phyloP scores from a whole-genome alignment of 2,888 invertebrate genomes.

The Phytoseiulus persimilis region DNA sequence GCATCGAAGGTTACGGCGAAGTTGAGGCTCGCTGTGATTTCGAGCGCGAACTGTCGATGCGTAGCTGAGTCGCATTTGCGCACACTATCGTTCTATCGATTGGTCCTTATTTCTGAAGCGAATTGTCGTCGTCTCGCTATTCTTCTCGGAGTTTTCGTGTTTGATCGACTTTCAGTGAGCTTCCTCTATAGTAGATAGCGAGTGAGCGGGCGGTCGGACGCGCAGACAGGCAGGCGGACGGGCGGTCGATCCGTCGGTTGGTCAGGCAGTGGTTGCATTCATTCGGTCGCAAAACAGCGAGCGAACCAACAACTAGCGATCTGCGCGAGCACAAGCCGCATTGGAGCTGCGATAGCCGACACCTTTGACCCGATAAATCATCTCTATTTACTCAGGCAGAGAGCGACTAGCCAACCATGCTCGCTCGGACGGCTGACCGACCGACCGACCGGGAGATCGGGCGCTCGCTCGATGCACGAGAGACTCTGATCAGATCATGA shows the following conservation, averaged over 20 bases:
- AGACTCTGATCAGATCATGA: background rate
- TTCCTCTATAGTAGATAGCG: background rate
- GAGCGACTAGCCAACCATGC: background rate
- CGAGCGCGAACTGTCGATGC: background rate
- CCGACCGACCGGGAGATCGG: background rate
- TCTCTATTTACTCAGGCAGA: slow-evolving; percentile 35
- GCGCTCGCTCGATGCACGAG: background rate
- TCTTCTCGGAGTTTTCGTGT: background rate
- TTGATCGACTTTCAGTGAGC: background rate
- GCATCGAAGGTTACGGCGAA: background rate
- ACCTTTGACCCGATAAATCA: slow-evolving; percentile 25
- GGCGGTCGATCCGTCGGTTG: background rate
- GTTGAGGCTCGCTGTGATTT: background rate
- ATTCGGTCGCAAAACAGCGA: background rate
- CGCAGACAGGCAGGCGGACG: background rate
- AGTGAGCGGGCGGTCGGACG: background rate
- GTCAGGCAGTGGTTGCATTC: background rate
- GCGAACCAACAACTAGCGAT: background rate
- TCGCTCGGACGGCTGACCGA: slow-evolving; percentile 8
- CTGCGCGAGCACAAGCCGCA: background rate
- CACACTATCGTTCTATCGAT: background rate
- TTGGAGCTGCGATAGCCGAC: background rate
- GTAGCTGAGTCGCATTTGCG: background rate
- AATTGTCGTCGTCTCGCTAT: background rate
- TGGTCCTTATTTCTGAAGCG: background rate